Conservation (phyloP, 2,888 invertebrate genomes). For the Elmis aenea region DNA sequence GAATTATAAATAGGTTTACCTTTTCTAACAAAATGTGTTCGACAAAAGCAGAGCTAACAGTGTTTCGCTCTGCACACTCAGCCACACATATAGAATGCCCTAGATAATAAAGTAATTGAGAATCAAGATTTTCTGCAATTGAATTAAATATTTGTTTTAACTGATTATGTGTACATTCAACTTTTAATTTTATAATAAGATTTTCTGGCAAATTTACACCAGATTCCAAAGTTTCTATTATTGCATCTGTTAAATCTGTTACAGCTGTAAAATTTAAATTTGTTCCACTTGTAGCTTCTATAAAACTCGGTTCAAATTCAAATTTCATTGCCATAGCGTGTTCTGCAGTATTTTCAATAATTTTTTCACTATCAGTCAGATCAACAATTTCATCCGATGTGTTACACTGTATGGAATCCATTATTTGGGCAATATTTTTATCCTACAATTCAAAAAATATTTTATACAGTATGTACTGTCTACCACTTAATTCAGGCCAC, state of each 20-base stretch:
- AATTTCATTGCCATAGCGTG: conserved; percentile 1
- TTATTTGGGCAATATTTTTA: conserved; percentile 5
- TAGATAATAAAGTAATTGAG: conserved; percentile 12
- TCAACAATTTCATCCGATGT: conserved; percentile 9
- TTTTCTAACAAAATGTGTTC: conserved; percentile 9
- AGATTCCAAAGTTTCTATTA: conserved; percentile 16
- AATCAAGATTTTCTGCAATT: conserved; percentile 9
- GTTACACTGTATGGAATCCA: background rate
- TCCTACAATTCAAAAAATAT: no score
- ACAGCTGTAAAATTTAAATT: conserved; percentile 6
- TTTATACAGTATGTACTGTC: no score
- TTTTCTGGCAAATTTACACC: conserved; percentile 11
- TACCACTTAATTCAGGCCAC: no score
- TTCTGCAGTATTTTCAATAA: background rate
- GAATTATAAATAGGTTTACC: no score
- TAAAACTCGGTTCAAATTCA: conserved; percentile 2
- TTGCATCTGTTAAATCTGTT: conserved; percentile 11
- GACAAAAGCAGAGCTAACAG: conserved; percentile 4
- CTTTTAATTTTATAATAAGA: conserved; percentile 13
- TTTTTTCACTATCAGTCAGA: conserved; percentile 7
- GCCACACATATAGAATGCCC: conserved; percentile 11
- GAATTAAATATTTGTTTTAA: conserved; percentile 11
- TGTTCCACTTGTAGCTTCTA: conserved; percentile 1
- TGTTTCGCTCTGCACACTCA: conserved; percentile 4
- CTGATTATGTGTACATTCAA: conserved; percentile 4